These are phyloP conservation scores for Drosophila hamatofila DNA, from an alignment of 2,888 invertebrate genomes.

Conservation along the genomic window DNA sequence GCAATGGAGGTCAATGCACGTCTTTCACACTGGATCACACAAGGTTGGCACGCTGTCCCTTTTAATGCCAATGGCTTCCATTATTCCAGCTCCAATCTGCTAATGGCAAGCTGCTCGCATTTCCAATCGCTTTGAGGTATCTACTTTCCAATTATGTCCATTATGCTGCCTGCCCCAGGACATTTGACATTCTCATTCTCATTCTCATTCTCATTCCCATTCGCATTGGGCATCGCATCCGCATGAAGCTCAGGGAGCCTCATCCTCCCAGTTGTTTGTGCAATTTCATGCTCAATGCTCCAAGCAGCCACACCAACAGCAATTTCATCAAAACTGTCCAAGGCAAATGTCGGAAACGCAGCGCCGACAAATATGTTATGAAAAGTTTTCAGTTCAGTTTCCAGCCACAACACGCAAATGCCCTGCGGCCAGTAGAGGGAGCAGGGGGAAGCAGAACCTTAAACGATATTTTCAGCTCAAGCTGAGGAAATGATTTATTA, in stretches of 20 bases:
- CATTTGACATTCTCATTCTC: conserved; percentile 33
- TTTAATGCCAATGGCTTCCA: conserved; percentile 27
- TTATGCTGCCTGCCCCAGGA: conserved; percentile 34
- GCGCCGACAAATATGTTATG: conserved; percentile 55
- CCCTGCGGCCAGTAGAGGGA: background rate
- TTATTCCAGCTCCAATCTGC: conserved; percentile 64
- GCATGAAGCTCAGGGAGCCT: background rate
- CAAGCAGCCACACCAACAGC: conserved; percentile 21
- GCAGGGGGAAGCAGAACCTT: conserved; percentile 59
- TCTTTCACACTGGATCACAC: background rate
- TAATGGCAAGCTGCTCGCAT: conserved; percentile 58
- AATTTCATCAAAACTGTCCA: conserved; percentile 59
- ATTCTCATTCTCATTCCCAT: conserved; percentile 3
- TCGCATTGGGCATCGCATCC: too few relatives aligned
- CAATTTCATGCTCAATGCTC: conserved; percentile 56
- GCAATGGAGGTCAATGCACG: conserved; percentile 23
- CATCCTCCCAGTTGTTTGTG: conserved; percentile 15
- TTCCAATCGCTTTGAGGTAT: conserved; percentile 46
- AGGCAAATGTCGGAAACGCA: conserved; percentile 44
- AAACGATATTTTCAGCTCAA: conserved; percentile 74
- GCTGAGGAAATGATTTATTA: conserved; percentile 80
- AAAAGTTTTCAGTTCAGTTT: conserved; percentile 37
- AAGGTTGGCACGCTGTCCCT: conserved; percentile 17
- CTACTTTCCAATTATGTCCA: conserved; percentile 66
- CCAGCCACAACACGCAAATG: conserved; percentile 40